A percentile compares a stretch with the other conserved stretches of the same genome.
phyloP scores from a whole-genome alignment of 2,797 vertebrate species.

The Steatocranus sp. region DNA sequence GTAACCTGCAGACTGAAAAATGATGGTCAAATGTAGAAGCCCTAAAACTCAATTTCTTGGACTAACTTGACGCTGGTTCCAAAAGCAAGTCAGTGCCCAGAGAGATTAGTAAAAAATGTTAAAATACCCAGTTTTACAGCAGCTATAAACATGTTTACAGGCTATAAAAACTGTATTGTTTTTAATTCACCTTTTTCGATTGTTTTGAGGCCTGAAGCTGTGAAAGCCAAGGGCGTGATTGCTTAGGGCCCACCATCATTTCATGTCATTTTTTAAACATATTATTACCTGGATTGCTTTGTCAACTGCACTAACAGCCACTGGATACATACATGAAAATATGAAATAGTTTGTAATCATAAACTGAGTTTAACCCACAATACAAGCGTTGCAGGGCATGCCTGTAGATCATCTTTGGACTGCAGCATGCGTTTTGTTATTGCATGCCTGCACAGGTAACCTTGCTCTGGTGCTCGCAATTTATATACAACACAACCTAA shows the following conservation, averaged over 20 bases:
- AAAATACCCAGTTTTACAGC: neutral
- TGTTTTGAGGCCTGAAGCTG: neutral
- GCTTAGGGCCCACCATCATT: neutral
- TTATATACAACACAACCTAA: neutral
- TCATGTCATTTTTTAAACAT: neutral
- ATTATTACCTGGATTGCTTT: neutral
- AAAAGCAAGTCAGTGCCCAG: neutral
- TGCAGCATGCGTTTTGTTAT: neutral
- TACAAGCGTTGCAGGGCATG: neutral
- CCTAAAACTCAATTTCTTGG: neutral
- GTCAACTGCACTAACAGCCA: neutral
- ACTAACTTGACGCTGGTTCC: neutral
- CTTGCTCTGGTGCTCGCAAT: neutral
- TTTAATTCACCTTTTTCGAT: neutral
- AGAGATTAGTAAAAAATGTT: neutral
- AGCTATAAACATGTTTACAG: neutral
- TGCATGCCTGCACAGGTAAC: neutral
- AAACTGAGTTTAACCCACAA: neutral
- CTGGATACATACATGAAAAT: neutral
- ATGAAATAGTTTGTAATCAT: neutral
- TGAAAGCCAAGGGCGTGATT: neutral
- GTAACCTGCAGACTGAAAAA: neutral
- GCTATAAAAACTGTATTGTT: no score
- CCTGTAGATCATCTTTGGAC: neutral
- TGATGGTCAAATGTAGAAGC: neutral